A percentile compares a stretch with the other conserved stretches of the same genome.
phyloP scores from a whole-genome alignment of 2,888 invertebrate species.

The Harmothoe impar region DNA sequence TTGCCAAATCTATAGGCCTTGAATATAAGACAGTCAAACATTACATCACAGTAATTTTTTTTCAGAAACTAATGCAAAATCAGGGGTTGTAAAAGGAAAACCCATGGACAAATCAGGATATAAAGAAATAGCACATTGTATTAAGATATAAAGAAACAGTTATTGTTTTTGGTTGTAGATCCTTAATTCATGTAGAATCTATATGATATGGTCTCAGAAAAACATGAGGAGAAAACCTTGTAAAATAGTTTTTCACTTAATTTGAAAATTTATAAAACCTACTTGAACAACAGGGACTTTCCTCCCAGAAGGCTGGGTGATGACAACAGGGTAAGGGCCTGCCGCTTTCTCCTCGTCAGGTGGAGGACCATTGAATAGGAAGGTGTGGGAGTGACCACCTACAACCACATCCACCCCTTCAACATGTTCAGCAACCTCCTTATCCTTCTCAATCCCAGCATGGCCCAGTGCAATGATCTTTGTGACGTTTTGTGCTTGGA shows the following conservation, averaged over 20 bases:
- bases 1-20: not conserved
- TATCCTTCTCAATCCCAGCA: constrained; percentile 90
- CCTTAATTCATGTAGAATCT: not conserved
- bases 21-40: not conserved
- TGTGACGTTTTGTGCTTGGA: no score
- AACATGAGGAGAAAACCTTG: not conserved
- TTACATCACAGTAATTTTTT: not conserved
- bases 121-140: not conserved
- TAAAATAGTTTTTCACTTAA: no score
- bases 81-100: no score
- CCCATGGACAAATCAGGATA: no score
- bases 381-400: constrained; percentile 88
- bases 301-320: not conserved
- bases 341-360: not conserved
- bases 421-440: constrained; percentile 89
- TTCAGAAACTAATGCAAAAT: not conserved
- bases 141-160: not conserved
- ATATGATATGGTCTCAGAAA: not conserved
- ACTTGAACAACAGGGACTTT: not conserved
- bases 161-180: not conserved
- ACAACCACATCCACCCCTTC: constrained; percentile 92
- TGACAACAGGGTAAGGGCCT: not conserved
- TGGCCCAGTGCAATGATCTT: constrained; percentile 93
- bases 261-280: not conserved
- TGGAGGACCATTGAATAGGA: not conserved